Conservation (phyloP, 2,797 vertebrate genomes). For the Sardinella longiceps region DNA sequence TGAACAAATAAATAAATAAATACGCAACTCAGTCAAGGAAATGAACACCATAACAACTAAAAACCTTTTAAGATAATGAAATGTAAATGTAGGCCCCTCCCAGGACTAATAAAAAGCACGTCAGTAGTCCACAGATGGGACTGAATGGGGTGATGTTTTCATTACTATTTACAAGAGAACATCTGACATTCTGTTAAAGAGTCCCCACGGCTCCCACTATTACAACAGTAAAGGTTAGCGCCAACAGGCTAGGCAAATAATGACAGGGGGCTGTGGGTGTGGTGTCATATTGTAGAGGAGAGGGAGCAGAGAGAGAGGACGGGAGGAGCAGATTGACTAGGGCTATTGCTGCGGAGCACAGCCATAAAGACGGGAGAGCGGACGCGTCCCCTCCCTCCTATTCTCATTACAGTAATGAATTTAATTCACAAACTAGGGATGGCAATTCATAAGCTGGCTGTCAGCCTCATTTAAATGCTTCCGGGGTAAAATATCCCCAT, state of each 20-base stretch:
- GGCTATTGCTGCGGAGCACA: conserved; percentile 38
- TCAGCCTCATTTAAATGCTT: conserved; percentile 63
- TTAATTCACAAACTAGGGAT: conserved; percentile 58
- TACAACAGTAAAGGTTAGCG: conserved; percentile 59
- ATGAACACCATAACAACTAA: neutral
- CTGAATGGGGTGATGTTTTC: conserved; percentile 45
- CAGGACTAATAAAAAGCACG: neutral
- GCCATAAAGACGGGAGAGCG: conserved; percentile 42
- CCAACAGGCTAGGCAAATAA: conserved; percentile 60
- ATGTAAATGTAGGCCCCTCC: neutral
- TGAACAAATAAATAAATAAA: no score
- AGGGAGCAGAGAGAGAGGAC: neutral
- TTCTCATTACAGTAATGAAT: conserved; percentile 60
- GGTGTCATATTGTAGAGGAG: conserved; percentile 25
- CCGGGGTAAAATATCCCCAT: conserved; percentile 47
- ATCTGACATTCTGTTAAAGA: conserved; percentile 58
- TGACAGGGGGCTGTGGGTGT: conserved; percentile 57
- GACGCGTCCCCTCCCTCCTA: conserved; percentile 39
- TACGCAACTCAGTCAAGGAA: neutral
- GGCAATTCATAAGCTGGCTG: conserved; percentile 58
- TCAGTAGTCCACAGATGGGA: neutral
- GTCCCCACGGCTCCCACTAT: conserved; percentile 58
- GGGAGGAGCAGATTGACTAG: conserved; percentile 52
- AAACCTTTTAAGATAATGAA: neutral
- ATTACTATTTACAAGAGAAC: conserved; percentile 54